Percentiles rank a stretch among this genome's conserved stretches.
These are phyloP conservation scores for Drosophila percnosoma DNA, from an alignment of 2,888 invertebrate genomes.

Conservation along the genomic window DNA sequence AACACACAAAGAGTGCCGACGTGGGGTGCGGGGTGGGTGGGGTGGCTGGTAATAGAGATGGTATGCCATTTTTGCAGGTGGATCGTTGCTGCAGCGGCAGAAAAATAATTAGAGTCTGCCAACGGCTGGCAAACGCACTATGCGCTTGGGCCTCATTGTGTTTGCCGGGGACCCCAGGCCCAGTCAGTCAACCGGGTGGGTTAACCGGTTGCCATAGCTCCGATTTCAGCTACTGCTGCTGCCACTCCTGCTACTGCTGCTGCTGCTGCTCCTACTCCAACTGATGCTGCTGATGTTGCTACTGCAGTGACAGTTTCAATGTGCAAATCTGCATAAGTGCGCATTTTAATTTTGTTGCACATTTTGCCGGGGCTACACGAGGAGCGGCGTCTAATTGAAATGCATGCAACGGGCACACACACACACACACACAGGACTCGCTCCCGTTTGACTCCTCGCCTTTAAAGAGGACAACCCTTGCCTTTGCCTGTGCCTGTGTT, in stretches of 20 bases:
- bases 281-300: constrained; percentile 25
- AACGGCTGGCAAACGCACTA: constrained; percentile 58
- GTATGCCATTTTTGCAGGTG: constrained; percentile 55
- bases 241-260: constrained; percentile 23
- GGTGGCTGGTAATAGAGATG: constrained; percentile 31
- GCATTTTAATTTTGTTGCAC: constrained; percentile 81
- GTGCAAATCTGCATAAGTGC: constrained; percentile 82
- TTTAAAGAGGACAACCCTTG: constrained; percentile 44
- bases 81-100: constrained; percentile 65
- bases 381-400: constrained; percentile 75
- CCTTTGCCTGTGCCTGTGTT: constrained; percentile 11
- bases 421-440: constrained; percentile 5
- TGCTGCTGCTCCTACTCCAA: background rate
- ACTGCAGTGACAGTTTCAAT: constrained; percentile 78
- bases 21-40: background rate
- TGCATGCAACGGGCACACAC: constrained; percentile 58
- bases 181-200: background rate
- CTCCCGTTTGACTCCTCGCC: constrained; percentile 63
- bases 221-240: constrained; percentile 26
- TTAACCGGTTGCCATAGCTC: constrained; percentile 45
- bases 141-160: constrained; percentile 50
- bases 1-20: constrained; percentile 39
- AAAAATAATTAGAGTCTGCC: constrained; percentile 80
- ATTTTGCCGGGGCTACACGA: constrained; percentile 70
- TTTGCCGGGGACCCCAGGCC: constrained; percentile 22